Conservation (phyloP, 2,888 invertebrate species). For the Chrysolina haemoptera region DNA sequence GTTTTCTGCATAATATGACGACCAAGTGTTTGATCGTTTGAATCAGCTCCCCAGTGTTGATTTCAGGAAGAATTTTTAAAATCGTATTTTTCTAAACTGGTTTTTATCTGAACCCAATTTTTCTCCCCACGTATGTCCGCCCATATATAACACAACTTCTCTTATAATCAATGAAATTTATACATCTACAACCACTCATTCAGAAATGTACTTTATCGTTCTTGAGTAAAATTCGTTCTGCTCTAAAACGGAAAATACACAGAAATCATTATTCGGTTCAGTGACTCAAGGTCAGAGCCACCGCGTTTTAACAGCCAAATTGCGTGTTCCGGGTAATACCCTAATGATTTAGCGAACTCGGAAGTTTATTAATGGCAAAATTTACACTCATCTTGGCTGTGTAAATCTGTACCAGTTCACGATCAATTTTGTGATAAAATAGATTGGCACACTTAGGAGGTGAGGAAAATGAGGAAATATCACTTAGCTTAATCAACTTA, state of each 20-base stretch:
- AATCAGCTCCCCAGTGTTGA: no score
- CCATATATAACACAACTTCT: no score
- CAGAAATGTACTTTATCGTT: not conserved
- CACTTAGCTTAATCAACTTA: constrained; percentile 2
- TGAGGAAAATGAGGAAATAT: not conserved
- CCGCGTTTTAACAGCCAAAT: constrained; percentile 23
- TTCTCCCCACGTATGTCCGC: no score
- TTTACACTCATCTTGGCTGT: constrained; percentile 20
- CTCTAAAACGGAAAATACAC: not conserved
- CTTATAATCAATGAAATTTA: no score
- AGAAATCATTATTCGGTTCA: constrained; percentile 24
- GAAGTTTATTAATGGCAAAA: constrained; percentile 19
- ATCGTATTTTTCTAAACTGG: no score
- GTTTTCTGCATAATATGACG: no score
- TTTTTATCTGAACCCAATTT: no score
- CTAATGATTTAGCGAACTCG: constrained; percentile 15
- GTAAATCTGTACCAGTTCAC: constrained; percentile 27
- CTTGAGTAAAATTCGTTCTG: not conserved
- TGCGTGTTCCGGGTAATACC: constrained; percentile 19
- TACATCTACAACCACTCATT: not conserved
- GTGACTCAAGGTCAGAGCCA: constrained; percentile 21
- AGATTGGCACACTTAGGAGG: not conserved
- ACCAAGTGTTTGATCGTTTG: no score
- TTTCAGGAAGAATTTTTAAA: no score
- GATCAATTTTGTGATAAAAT: constrained; percentile 11